Base-by-base conservation (phyloP, 1,140 invertebrate species). In the Goniozus legneri region DNA sequence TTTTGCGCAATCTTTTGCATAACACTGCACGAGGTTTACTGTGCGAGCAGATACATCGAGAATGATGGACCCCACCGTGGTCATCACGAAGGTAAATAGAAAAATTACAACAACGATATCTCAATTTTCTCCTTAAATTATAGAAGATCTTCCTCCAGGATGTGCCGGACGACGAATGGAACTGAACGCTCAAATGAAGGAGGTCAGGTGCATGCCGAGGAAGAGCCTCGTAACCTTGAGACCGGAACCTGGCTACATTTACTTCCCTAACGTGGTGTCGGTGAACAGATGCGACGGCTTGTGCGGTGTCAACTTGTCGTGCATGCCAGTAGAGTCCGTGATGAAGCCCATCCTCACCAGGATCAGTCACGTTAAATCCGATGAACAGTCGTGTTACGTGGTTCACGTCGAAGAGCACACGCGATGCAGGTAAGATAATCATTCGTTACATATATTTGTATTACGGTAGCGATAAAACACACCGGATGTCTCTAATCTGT, bases 401-500 rank as follows among this genome's bases (percentile, higher is more conserved):
- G 33, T 58, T 8, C 12, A 33, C 0, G 37, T 58, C 36, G 41
- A 56, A 8, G 45, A 56, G 8, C 53, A 58, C 21, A 35, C 8
- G 13, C 39, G 37, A 20, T 58, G 56, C 56, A 53, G 44, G 56
- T 58, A 36, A 53, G 50, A 44, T 20, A 2, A 6, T 31, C 6
- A 16, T 21, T 3, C 12, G 8, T 41, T n/a, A 8, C 3, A 4
- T 14, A 2, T n/a, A 31, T 21, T 8, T 10, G n/a, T n/a, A n/a
- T n/a, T n/a, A n/a, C n/a, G n/a, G n/a, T n/a, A n/a, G n/a, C n/a
- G n/a, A n/a, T n/a, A n/a, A n/a, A n/a, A n/a, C n/a, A n/a, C n/a
- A n/a, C n/a, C n/a, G n/a, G n/a, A n/a, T n/a, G n/a, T n/a, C n/a
- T n/a, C n/a, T n/a, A n/a, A n/a, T n/a, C n/a, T n/a, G n/a, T n/a